Percentiles rank a stretch among this genome's conserved stretches.
Conservation (phyloP, 2,797 vertebrate genomes). For the Myiotriccus ornatus region DNA sequence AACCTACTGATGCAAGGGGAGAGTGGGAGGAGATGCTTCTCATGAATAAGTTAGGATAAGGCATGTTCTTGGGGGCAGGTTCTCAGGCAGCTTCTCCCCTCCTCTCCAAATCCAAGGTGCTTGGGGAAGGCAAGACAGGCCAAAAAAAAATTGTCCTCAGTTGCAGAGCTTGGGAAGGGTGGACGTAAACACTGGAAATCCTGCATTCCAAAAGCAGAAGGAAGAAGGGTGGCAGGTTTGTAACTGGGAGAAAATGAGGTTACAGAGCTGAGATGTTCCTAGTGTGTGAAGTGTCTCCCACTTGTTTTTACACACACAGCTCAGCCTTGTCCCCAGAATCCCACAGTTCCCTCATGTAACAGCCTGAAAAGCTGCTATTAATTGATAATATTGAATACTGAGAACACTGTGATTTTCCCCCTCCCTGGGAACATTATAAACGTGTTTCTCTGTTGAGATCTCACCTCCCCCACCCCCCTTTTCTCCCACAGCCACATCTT, state of each 20-base stretch:
- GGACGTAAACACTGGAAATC: background rate
- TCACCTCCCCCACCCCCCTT: background rate
- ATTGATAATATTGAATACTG: background rate
- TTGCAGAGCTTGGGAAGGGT: background rate
- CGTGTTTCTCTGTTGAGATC: background rate
- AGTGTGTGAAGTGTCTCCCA: accelerated
- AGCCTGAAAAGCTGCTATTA: background rate
- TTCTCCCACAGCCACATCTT: background rate
- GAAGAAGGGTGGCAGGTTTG: background rate
- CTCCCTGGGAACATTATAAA: too few species aligned
- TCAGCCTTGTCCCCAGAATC: too few species aligned
- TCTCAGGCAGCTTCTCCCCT: background rate
- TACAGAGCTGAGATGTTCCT: background rate
- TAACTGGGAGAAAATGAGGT: background rate
- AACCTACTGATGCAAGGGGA: background rate
- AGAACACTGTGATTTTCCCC: background rate
- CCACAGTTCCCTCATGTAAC: background rate
- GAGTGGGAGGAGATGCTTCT: background rate
- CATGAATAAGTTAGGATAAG: constrained; percentile 32
- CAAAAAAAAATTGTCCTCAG: background rate
- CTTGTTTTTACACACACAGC: accelerated
- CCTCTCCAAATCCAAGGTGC: background rate
- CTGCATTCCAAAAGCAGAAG: background rate
- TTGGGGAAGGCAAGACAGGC: background rate
- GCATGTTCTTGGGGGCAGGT: background rate